phyloP scores from a whole-genome alignment of 2,797 vertebrate genomes.

The Adelosebastes latens region DNA sequence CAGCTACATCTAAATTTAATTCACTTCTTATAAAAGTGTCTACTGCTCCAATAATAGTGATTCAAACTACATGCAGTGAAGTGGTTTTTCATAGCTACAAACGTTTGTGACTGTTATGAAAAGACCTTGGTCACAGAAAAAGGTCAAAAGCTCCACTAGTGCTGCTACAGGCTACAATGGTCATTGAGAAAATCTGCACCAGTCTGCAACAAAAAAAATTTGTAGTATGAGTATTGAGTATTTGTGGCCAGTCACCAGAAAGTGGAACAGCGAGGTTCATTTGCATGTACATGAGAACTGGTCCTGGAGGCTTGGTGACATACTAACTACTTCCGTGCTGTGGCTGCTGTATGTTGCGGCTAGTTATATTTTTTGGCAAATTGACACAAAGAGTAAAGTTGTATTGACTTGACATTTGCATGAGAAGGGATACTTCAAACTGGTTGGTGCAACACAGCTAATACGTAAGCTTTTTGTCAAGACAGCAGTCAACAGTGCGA shows the following conservation, averaged over 20 bases:
- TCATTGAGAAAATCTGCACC: background rate
- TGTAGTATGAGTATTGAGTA: background rate
- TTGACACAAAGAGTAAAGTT: no score
- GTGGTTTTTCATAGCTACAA: background rate
- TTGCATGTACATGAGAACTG: background rate
- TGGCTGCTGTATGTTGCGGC: background rate
- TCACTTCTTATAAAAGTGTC: background rate
- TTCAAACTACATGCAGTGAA: background rate
- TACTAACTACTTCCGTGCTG: background rate
- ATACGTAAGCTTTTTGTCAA: background rate
- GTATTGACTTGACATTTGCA: no score
- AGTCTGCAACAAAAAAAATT: background rate
- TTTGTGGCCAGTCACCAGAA: background rate
- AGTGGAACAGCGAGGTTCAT: background rate
- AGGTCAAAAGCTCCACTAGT: background rate
- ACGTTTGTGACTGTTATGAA: background rate
- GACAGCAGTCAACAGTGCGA: background rate
- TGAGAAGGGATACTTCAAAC: no score
- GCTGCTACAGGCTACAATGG: background rate
- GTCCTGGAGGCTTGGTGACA: background rate
- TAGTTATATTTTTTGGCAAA: no score
- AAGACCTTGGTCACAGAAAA: background rate
- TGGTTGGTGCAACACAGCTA: no score
- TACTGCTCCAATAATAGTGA: background rate
- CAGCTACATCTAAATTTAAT: conserved; percentile 13